Evolutionary conservation across 2,797 vertebrate genomes (phyloP), one percentile per base, ranked within the genome.

Genomic region (Leptoclinus maculatus): DNA sequence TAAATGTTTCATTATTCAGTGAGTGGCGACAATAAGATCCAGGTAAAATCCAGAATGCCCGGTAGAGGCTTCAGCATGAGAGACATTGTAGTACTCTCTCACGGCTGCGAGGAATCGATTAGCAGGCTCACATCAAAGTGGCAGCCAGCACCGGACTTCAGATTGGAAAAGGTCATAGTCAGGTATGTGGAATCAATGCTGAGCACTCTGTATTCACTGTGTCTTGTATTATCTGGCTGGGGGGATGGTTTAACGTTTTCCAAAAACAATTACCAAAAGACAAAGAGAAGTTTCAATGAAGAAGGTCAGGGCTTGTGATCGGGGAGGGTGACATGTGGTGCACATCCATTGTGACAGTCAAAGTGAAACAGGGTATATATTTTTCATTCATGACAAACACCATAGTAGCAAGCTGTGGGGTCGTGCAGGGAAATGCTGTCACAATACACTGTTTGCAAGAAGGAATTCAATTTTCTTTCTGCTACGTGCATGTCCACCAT

Each of bases 161-260:
- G 83, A 93, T 80, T 85, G 79, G 86, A 92, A 95, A 95, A 95
- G 95, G 94, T 95, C 93, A 95, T 79, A 70, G 92, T 88, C 91
- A 92, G 89, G 91, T 90, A 78, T 84, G 82, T 78, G 88, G 79
- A 92, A 95, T 95, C 93, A 90, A 95, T 94, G 90, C 83, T 72
- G 77, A 87, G 76, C 87, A 86, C 91, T 94, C 86, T 83, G 90
- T 83, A 95, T 94, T 94, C 94, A 83, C 79, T 69, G 81, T 67
- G 91, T 86, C 90, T 90, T 59, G 23, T 85, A 87, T 90, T 87
- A 92, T 89, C 87, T 72, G 76, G 43, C 77, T 59, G 63, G 82
- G 66, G 66, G 87, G 82, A 74, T 54, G 78, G 75, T 82, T 85
- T 80, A 82, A 88, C 16, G 56, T 73, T 83, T 83, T 84, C 79